Base-by-base conservation (phyloP, 2,888 invertebrate genomes). In the Synanthedon myopaeformis region DNA sequence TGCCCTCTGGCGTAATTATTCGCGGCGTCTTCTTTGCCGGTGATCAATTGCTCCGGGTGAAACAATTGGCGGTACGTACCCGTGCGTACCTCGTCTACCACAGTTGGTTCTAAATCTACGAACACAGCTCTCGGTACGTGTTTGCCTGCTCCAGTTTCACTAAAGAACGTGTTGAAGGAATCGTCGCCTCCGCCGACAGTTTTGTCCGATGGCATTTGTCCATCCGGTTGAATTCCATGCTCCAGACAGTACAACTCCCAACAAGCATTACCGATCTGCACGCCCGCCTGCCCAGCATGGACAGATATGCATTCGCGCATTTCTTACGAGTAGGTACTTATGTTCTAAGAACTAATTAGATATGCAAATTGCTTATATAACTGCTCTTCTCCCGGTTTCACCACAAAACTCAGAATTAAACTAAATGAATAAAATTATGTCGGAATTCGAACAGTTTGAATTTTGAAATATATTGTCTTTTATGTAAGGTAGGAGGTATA, bases 1-100 rank as follows among this genome's bases (percentile, higher is more conserved):
- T 98, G 98, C 53, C 98, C 98, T 68, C 98, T 91, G 41, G 98
- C 98, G 70, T 98, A 98, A 83, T 98, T 98, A 82, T 98, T 98
- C 56, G 98, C 98, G 10, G 98, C 97, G 73, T 97, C 97, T 82
- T 97, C 97, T 79, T 98, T 98, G 55, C 97, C 97, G 10, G 96
- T 96, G 72, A 97, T 96, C 61, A 97, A 89, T 79, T 98, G 97
- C 77, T 98, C 97, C 0, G 97, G 98, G 74, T 98, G 98, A 90
- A 98, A 98, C 61, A 98, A 90, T 76, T 96, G 96, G 50, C 96
- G 90, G 87, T 98, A 98, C n/a, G 96, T 95, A 60, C 96, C 96
- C 51, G 96, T 96, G 65, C 96, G 92, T 42, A 96, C 95, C 80
- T 96, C 96, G 78, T 96, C 95, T 51, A 98, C 96, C 55, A 98